Percentiles rank a stretch among this genome's conserved stretches.
These are phyloP conservation scores for Papilio xuthus DNA, from an alignment of 1,140 invertebrate species.

Conservation along the genomic window DNA sequence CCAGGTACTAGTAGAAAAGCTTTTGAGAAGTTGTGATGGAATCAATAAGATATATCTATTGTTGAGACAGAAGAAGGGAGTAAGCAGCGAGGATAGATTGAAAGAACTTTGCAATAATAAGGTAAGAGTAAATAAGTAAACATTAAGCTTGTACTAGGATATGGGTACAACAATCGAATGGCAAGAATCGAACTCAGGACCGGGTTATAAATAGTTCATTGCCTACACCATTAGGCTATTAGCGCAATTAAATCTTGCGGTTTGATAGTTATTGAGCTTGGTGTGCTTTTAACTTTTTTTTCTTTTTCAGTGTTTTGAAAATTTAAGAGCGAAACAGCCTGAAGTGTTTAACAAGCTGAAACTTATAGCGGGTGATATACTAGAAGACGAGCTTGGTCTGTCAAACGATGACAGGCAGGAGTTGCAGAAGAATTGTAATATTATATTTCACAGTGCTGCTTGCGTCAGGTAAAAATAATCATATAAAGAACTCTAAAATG, in stretches of 20 bases:
- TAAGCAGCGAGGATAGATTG: constrained; percentile 85
- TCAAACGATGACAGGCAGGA: constrained; percentile 84
- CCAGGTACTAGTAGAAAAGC: constrained; percentile 92
- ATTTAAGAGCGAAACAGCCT: constrained; percentile 82
- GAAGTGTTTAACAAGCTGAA: constrained; percentile 84
- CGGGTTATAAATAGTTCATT: too few species aligned
- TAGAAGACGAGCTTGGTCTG: constrained; percentile 73
- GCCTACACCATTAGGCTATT: constrained; percentile 48
- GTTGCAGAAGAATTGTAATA: constrained; percentile 84
- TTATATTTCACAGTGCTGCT: constrained; percentile 95
- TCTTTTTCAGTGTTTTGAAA: constrained; percentile 86
- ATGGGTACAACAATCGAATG: neutral
- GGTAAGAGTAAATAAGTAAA: constrained; percentile 62
- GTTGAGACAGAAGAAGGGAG: constrained; percentile 89
- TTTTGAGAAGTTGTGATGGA: constrained; percentile 87
- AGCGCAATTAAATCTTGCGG: neutral
- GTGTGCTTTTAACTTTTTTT: constrained; percentile 88
- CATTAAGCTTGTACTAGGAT: neutral
- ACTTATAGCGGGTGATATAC: constrained; percentile 82
- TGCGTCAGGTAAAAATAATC: constrained; percentile 83
- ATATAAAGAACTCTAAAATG: neutral
- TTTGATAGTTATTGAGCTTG: too few species aligned
- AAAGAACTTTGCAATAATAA: constrained; percentile 82
- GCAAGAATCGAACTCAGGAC: too few species aligned
- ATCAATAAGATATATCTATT: constrained; percentile 90